phyloP scores from a whole-genome alignment of 2,113 vertebrate genomes.

The Ammospiza nelsoni region DNA sequence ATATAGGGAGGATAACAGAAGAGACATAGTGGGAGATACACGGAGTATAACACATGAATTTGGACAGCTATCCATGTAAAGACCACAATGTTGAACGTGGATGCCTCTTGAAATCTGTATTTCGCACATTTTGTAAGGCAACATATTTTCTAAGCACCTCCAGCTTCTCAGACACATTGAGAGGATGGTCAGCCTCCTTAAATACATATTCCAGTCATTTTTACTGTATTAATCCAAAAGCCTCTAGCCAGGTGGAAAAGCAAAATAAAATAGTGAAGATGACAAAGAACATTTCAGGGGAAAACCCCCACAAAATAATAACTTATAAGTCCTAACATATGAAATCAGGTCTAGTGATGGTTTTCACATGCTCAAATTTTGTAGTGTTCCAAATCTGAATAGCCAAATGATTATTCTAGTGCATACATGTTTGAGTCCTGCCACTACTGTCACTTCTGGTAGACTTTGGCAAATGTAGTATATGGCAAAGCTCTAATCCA shows the following conservation, averaged over 20 bases:
- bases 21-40: background rate
- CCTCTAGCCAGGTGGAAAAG: background rate
- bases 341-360: background rate
- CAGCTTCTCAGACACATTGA: background rate
- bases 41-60: background rate
- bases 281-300: background rate
- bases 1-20: background rate
- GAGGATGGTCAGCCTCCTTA: background rate
- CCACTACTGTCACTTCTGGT: background rate
- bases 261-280: background rate
- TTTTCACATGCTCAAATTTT: background rate
- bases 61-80: background rate
- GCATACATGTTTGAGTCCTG: rapidly evolving
- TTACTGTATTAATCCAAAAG: background rate
- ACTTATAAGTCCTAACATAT: background rate
- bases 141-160: background rate
- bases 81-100: background rate
- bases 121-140: background rate
- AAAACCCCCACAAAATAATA: background rate
- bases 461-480: background rate
- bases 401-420: background rate
- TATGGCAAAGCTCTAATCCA: background rate
- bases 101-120: rapidly evolving
- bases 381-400: background rate
- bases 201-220: background rate